phyloP scores from a whole-genome alignment of 2,888 invertebrate genomes.

The Ochlodes sylvanus region DNA sequence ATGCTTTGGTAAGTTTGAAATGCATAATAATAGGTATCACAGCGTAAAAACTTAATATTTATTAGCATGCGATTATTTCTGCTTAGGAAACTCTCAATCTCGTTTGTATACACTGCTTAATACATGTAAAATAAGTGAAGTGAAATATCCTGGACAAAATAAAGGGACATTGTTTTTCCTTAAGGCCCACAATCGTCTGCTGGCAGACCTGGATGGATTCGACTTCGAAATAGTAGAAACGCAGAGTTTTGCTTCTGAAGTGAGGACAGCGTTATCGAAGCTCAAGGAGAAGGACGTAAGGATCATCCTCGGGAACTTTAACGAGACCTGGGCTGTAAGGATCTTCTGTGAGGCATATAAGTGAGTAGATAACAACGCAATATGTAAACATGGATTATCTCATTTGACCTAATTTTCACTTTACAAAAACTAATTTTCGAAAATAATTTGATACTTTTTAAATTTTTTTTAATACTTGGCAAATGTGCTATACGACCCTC shows the following conservation, averaged over 20 bases:
- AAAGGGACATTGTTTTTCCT: conserved; percentile 3
- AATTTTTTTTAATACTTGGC: too few species aligned
- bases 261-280: conserved; percentile 91
- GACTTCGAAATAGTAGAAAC: conserved; percentile 94
- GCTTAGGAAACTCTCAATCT: too few species aligned
- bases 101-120: too few species aligned
- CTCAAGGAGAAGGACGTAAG: conserved; percentile 96
- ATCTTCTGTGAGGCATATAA: conserved; percentile 95
- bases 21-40: too few species aligned
- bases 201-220: conserved; percentile 93
- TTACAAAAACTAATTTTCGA: too few species aligned
- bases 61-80: background rate
- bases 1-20: conserved; percentile 90
- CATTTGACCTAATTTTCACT: too few species aligned
- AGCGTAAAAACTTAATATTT: too few species aligned
- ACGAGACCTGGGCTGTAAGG: conserved; percentile 95
- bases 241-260: conserved; percentile 96
- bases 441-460: too few species aligned
- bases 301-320: conserved; percentile 98
- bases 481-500: too few species aligned
- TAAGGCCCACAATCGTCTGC: conserved; percentile 94
- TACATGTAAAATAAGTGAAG: too few species aligned
- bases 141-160: background rate
- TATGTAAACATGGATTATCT: too few species aligned
- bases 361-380: conserved; percentile 60